Base-by-base conservation (phyloP, 2,113 vertebrate genomes). In the Cavia porcellus region DNA sequence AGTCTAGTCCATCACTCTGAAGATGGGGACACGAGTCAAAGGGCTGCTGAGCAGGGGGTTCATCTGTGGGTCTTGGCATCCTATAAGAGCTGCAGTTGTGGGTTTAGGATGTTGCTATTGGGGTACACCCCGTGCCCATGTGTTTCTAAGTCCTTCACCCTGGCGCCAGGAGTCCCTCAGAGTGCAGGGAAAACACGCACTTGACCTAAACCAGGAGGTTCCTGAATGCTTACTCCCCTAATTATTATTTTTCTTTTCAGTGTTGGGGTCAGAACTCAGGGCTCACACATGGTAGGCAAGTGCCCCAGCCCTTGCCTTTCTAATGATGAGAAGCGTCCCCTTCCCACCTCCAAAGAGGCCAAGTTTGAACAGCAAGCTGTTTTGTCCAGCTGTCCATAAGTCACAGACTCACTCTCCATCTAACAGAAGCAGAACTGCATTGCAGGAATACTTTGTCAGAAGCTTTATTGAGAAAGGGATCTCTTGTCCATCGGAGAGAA, bases 141-240 rank as follows among this genome's bases (percentile, higher is more conserved):
- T 17, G 14, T 52, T 11, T 22, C 13, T 4, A 24, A 52, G 25
- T 17, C 82, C 83, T 47, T 30, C 59, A 12, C 4, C 17, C 38
- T 30, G 14, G 47, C 6, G 17, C 42, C 57, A 77, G 55, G 52
- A 70, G 47, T 22, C 5, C 0, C 42, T 38, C 6, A 0, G 30
- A 5, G n/a, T 52, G 13, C 12, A 80, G 57, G 38, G 28, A 0
- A 0, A 87, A 47, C 28, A 0, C 2, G 0, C 13, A 75, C 38
- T 32, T 47, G 5, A 15, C 64, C 86, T 86, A 59, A 57, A 15
- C 5, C 5, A 47, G 75, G 14, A 50, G 25, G 14, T 30, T 47
- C 45, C 45, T 9, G 22, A 42, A 25, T 19, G 30, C 20, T 64
- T 45, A 14, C 25, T 45, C 59, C 14, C 28, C 13, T 45, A 17